Base-by-base conservation (phyloP, 2,888 invertebrate genomes). In the Chesias legatella region DNA sequence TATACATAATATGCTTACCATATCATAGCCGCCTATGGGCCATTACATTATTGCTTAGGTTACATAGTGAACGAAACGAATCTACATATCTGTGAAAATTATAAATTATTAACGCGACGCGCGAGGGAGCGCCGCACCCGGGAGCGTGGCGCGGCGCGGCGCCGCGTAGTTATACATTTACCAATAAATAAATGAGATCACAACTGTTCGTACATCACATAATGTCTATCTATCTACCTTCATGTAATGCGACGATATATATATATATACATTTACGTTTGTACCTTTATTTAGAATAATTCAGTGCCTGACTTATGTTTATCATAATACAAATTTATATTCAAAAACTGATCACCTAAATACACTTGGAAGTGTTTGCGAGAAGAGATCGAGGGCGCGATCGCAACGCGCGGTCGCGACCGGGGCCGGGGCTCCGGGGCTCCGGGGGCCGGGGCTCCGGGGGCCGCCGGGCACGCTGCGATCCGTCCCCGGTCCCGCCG, bases 251-350 rank as follows among this genome's bases (percentile, higher is more conserved):
- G 27, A 34, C 22, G 8, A 24, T 13, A 13, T 8, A 41, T 29
- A 21, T 38, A n/a, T 29, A 36, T 26, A 41, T 29, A 21, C 41
- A 41, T 33, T 43, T 42, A 51, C 31, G 33, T 42, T 47, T 47
- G 47, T 47, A 51, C 43, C 44, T 39, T 42, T 39, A 44, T 42
- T 51, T 44, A 51, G 41, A 51, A 44, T 51, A 43, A 47, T 44
- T 47, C 47, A 51, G 50, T 51, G 50, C 50, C 47, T 42, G 39
- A 44, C 43, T 44, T 39, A 39, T 25, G 35, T 35, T 29, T 22
- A 30, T 7, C 21, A 22, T 31, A 29, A 20, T 32, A n/a, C 32
- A 35, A 35, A 33, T 26, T 25, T 37, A 26, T 20, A 27, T 33
- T 26, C 30, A 34, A 36, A 27, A 47, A 39, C 33, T 20, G 13